These are phyloP conservation scores for Belgica antarctica DNA, from an alignment of 2,888 invertebrate genomes.

Conservation along the genomic window DNA sequence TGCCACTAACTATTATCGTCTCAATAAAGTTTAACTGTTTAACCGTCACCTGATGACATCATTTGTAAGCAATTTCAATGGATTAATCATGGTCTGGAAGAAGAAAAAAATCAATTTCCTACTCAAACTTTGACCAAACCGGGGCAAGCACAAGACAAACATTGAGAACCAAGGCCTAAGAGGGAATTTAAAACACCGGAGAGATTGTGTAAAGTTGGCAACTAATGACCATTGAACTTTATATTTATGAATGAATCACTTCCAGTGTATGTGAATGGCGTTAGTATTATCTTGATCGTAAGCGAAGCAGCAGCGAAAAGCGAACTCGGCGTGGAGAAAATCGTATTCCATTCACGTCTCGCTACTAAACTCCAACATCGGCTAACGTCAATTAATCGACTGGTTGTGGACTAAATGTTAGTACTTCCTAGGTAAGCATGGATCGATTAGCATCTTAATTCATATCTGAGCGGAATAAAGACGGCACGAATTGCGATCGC, in stretches of 20 bases:
- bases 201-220: constrained; percentile 8
- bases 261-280: background rate
- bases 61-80: background rate
- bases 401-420: background rate
- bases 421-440: background rate
- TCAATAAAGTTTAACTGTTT: background rate
- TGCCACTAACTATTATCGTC: too few species aligned
- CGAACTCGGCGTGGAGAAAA: background rate
- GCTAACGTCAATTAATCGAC: constrained; percentile 13
- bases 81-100: background rate
- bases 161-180: background rate
- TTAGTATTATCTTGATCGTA: constrained; percentile 4
- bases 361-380: background rate
- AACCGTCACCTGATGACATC: background rate
- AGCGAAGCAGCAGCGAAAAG: background rate
- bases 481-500: background rate
- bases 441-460: background rate
- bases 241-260: constrained; percentile 41
- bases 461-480: too few species aligned
- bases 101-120: constrained; percentile 2
- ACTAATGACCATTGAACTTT: constrained; percentile 31
- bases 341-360: background rate
- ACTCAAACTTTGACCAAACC: background rate
- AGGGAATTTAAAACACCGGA: constrained; percentile 7
- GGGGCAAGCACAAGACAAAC: background rate